phyloP scores from a whole-genome alignment of 2,113 vertebrate species.

The Tachysurus fulvidraco region DNA sequence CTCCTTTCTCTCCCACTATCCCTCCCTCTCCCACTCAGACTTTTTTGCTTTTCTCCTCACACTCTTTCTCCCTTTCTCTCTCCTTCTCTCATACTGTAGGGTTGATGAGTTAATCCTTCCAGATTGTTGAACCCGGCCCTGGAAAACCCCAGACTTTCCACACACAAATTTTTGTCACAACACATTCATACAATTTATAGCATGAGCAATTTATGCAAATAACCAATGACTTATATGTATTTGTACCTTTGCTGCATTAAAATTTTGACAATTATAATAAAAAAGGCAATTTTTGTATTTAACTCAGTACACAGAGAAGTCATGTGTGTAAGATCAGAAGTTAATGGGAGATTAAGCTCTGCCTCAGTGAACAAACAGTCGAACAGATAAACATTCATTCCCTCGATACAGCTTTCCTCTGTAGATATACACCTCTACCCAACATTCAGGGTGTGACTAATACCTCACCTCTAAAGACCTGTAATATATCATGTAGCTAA shows the following conservation, averaged over 20 bases:
- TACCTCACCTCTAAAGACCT: constrained; percentile 3
- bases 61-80: constrained; percentile 25
- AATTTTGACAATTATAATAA: neutral
- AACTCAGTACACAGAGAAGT: neutral
- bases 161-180: constrained; percentile 19
- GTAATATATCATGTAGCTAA: neutral
- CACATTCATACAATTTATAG: constrained; percentile 5
- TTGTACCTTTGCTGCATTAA: neutral
- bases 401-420: constrained; percentile 61
- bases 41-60: neutral
- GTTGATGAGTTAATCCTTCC: constrained; percentile 59
- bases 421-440: constrained; percentile 47
- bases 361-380: neutral
- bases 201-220: neutral
- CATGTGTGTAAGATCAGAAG: neutral
- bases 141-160: constrained; percentile 76
- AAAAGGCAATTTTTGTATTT: neutral
- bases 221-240: neutral
- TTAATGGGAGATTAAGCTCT: neutral
- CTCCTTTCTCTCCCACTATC: neutral
- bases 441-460: constrained; percentile 21
- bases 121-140: constrained; percentile 54
- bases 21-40: neutral
- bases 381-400: constrained; percentile 28
- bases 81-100: constrained; percentile 41